A percentile compares a stretch with the other conserved stretches of the same genome.
Conservation (phyloP, 2,888 invertebrate genomes). For the Machimus atricapillus region DNA sequence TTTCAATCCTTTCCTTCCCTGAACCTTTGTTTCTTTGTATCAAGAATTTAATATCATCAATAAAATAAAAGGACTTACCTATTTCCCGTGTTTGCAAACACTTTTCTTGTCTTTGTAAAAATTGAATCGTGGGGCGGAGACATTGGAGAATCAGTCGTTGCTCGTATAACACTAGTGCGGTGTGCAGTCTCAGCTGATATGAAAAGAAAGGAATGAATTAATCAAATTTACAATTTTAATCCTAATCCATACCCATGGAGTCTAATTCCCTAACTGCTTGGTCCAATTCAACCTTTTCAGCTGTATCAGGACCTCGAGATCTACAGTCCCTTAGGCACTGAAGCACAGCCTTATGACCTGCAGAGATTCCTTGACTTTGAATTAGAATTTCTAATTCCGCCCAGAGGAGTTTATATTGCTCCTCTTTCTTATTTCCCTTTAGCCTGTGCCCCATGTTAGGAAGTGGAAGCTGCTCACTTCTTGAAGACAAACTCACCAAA, state of each 20-base stretch:
- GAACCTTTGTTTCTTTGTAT: background rate
- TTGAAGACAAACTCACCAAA: conserved; percentile 80
- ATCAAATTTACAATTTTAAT: background rate
- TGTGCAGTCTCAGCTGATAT: conserved; percentile 38
- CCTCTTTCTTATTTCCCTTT: conserved; percentile 73
- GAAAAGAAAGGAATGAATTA: background rate
- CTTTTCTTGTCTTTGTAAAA: conserved; percentile 51
- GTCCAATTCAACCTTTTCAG: conserved; percentile 69
- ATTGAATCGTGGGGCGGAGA: conserved; percentile 72
- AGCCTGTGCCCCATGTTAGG: conserved; percentile 72
- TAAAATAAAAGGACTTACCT: conserved; percentile 49
- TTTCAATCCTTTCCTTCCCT: no score
- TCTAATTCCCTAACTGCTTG: conserved; percentile 68
- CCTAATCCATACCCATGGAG: conserved; percentile 58
- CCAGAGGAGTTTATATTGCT: conserved; percentile 92
- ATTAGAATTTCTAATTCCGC: conserved; percentile 85
- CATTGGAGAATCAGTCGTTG: conserved; percentile 85
- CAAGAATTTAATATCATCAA: background rate
- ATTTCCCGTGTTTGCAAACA: conserved; percentile 54
- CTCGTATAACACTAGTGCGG: conserved; percentile 68
- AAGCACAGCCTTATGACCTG: conserved; percentile 79
- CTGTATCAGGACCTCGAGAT: conserved; percentile 63
- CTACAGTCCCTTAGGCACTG: conserved; percentile 82
- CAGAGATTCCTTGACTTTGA: conserved; percentile 77
- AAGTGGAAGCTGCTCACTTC: conserved; percentile 81